Percentiles rank a stretch among this genome's conserved stretches.
Conservation (phyloP, 2,113 vertebrate species). For the Raja brachyura region DNA sequence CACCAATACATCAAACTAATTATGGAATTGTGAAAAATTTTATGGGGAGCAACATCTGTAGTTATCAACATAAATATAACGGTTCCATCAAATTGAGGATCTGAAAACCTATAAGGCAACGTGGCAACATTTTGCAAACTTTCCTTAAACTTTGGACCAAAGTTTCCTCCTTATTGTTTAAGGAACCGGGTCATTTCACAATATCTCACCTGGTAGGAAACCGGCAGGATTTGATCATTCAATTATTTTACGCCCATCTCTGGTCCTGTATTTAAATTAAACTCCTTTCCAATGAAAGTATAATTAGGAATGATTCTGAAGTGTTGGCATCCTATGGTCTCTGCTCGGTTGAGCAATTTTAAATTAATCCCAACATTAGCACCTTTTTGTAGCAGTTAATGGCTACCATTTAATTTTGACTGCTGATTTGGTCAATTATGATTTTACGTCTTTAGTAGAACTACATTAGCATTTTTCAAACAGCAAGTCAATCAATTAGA, state of each 20-base stretch:
- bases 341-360: neutral
- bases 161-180: neutral
- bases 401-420: neutral
- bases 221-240: neutral
- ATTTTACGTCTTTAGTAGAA: neutral
- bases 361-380: neutral
- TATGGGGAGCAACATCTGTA: neutral
- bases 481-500: neutral
- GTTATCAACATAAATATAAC: neutral
- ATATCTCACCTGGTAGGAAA: neutral
- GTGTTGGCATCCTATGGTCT: neutral
- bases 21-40: neutral
- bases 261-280: neutral
- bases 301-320: neutral
- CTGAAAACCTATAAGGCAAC: neutral
- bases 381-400: neutral
- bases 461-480: neutral
- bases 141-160: neutral
- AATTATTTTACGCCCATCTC: neutral
- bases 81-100: neutral
- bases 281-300: neutral
- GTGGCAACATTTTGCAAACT: neutral
- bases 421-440: neutral
- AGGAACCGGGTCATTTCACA: neutral
- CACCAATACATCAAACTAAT: too few relatives aligned